Percentiles rank a stretch among this genome's conserved stretches.
phyloP scores from a whole-genome alignment of 1,140 invertebrate genomes.

The Sitophilus oryzae region DNA sequence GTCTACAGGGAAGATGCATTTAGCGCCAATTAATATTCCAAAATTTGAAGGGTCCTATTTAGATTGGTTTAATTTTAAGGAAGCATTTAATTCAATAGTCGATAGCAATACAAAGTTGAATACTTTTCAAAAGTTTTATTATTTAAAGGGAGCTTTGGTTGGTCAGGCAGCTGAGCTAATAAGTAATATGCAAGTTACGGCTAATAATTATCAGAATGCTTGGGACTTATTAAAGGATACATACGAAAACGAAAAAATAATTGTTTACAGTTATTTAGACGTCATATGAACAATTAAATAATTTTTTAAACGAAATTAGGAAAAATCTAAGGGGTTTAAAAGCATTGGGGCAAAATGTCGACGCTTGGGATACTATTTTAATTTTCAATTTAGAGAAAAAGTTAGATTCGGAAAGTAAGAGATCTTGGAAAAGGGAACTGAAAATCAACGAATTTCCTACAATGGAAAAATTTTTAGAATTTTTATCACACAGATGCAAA shows the following conservation, averaged over 20 bases:
- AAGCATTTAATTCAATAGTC: neutral
- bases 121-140: constrained; percentile 1
- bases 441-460: neutral
- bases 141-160: neutral
- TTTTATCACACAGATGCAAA: neutral
- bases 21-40: neutral
- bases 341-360: neutral
- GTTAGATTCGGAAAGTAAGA: neutral
- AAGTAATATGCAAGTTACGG: constrained; percentile 1
- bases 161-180: neutral
- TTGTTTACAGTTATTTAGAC: no score
- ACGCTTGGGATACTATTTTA: neutral
- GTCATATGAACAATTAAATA: neutral
- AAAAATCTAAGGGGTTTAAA: neutral
- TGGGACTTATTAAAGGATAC: constrained; percentile 3
- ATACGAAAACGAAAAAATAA: constrained; percentile 1
- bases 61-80: neutral
- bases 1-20: neutral
- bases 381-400: neutral
- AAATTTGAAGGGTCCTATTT: neutral
- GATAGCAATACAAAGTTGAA: neutral
- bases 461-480: neutral
- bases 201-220: neutral
- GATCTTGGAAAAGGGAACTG: neutral
- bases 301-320: constrained; percentile 1